Evolutionary conservation across 2,797 vertebrate genomes (phyloP), one percentile per base, ranked within the genome.

Genomic region (Pangasius djambal): DNA sequence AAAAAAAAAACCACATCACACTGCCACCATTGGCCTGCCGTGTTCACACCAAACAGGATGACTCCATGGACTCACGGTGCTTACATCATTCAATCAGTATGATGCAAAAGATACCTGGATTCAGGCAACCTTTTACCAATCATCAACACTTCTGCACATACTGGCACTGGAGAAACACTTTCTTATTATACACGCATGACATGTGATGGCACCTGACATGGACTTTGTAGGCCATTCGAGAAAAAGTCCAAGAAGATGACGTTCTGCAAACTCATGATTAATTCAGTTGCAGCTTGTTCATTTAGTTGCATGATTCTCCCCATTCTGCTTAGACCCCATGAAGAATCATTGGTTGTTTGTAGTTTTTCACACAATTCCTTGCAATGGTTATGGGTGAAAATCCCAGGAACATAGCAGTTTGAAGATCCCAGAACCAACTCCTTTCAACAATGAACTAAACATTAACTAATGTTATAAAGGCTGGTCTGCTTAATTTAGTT

Each of bases 51-150:
- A 55, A 69, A 69, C 44, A 50, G 61, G 10, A 85, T 31, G 63
- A 69, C 18, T 69, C 44, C 65, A 34, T 85, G 18, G 16, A 69
- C 61, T 31, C 40, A 44, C 18, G 16, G 6, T 52, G 63, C 25
- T 69, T 85, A 85, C 83, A 85, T 85, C 83, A 84, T 84, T 67
- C 15, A 67, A 67, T 50, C 28, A 52, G 63, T 22, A 69, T 50
- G 28, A 85, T 67, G 83, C 63, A 69, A 69, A 67, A 2, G 16
- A 34, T 6, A 34, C n/a, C 63, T 18, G 28, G 16, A 69, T 69
- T 69, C 25, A 50, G 8, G 61, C 28, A 50, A 67, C 40, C 50
- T 83, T 48, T 83, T 48, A 83, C 25, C 40, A n/a, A 13, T 65
- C 55, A 28, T 82, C 57, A 44, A 83, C 25, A 65, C 25, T 50